Evolutionary conservation across 2,797 vertebrate genomes (phyloP), one percentile per base, ranked within the genome.

Genomic region (Oreonectes daqikongensis): DNA sequence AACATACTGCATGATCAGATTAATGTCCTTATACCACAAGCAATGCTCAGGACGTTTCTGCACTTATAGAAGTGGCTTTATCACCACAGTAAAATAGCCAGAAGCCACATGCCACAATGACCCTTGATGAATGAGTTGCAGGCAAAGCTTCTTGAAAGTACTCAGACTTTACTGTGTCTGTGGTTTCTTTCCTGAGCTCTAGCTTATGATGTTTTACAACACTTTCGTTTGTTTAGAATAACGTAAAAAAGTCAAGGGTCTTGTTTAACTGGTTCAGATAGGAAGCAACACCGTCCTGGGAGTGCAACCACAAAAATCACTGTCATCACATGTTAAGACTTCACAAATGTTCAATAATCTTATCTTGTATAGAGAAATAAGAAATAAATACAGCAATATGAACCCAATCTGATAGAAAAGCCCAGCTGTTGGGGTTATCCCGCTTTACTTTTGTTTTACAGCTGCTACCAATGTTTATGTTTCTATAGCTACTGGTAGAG

Each of bases 141-240:
- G 22, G 18, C 24, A 59, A 11, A 44, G 55, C 28, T n/a, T n/a
- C 8, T 59, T 30, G 17, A 28, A 20, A 44, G 38, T 18, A 30
- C 20, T 17, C n/a, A 9, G 15, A 42, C 52, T 24, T 70, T 4
- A 48, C n/a, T 10, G 42, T 12, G 14, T 46, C n/a, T 61, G 42
- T 61, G 35, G 2, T 35, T 48, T 63, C 8, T 46, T 61, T 55
- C 30, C 26, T 50, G 42, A 35, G 24, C 59, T 28, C 24, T 11
- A 18, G 24, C 72, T 22, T 44, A 70, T 57, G 53, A 28, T 14
- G 61, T 66, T 74, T 70, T 74, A 74, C 66, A 48, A 66, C 50
- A 17, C 48, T 44, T 66, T 42, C n/a, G 42, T 28, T 42, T 5
- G 10, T 66, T 65, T 65, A 66, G 0, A 2, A 74, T 35, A n/a